Percentiles rank a stretch among this genome's conserved stretches.
Conservation (phyloP, 2,797 vertebrate genomes). For the Rhinophrynus dorsalis region DNA sequence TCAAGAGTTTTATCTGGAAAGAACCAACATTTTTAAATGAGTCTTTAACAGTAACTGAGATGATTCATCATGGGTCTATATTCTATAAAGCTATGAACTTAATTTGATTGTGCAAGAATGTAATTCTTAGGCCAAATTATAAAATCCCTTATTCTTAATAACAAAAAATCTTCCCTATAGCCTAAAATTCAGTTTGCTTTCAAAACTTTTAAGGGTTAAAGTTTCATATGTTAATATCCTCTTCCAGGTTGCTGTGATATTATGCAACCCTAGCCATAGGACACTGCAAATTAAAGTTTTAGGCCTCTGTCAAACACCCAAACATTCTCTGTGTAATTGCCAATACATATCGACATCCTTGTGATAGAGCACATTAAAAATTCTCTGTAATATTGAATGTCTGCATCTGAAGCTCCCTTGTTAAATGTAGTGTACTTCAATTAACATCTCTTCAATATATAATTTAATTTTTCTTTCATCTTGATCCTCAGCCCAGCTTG, state of each 20-base stretch:
- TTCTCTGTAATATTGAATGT: slow-evolving; percentile 68
- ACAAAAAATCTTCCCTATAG: neutral
- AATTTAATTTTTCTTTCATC: slow-evolving; percentile 86
- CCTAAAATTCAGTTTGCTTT: too few relatives aligned
- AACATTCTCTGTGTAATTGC: slow-evolving; percentile 63
- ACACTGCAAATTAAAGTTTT: slow-evolving; percentile 51
- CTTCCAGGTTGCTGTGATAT: too few relatives aligned
- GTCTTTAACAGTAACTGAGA: slow-evolving; percentile 56
- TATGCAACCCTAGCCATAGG: too few relatives aligned
- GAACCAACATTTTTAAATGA: slow-evolving; percentile 72
- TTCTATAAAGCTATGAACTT: slow-evolving; percentile 54
- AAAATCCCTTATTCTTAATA: neutral
- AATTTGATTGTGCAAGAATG: slow-evolving; percentile 40
- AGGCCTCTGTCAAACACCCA: slow-evolving; percentile 53
- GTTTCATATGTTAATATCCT: too few relatives aligned
- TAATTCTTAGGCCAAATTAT: slow-evolving; percentile 1
- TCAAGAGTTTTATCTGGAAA: slow-evolving; percentile 67
- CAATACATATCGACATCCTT: slow-evolving; percentile 67
- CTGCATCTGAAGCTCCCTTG: slow-evolving; percentile 65
- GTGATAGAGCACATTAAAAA: slow-evolving; percentile 70
- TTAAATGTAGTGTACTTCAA: slow-evolving; percentile 79
- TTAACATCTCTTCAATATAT: slow-evolving; percentile 81
- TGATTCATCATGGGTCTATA: slow-evolving; percentile 54
- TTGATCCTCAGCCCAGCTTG: slow-evolving; percentile 72
- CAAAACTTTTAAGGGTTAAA: too few relatives aligned